A percentile compares a stretch with the other conserved stretches of the same genome.
phyloP scores from a whole-genome alignment of 2,113 vertebrate genomes.

The Oreochromis aureus region DNA sequence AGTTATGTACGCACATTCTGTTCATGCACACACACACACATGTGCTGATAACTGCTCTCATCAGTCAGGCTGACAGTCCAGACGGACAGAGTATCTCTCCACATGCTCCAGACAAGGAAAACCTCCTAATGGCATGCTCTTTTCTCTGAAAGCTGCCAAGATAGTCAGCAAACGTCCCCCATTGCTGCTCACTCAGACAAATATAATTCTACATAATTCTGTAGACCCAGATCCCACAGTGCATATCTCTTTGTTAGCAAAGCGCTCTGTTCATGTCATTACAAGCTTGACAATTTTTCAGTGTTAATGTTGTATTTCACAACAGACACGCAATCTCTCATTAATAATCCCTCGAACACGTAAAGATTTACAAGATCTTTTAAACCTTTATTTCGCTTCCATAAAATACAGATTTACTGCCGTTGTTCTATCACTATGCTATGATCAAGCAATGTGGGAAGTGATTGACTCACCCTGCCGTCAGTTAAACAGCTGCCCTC shows the following conservation, averaged over 20 bases:
- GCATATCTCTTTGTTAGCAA: constrained; percentile 18
- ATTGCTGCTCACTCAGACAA: constrained; percentile 42
- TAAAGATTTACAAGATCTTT: constrained; percentile 1
- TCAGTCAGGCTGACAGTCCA: constrained; percentile 54
- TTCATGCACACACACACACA: background rate
- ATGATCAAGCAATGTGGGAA: background rate
- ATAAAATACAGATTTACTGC: background rate
- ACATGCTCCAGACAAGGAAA: constrained; percentile 36
- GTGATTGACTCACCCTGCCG: background rate
- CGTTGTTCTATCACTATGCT: background rate
- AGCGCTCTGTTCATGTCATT: background rate
- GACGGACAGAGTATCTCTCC: constrained; percentile 52
- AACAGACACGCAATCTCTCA: background rate
- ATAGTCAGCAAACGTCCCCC: constrained; percentile 18
- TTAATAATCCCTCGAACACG: background rate
- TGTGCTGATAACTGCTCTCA: constrained; percentile 23
- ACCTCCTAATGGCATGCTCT: constrained; percentile 34
- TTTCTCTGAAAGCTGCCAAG: constrained; percentile 44
- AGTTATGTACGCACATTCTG: background rate
- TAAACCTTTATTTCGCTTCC: background rate
- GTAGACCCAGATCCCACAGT: constrained; percentile 31
- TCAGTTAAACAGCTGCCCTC: background rate
- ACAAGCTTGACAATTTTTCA: background rate
- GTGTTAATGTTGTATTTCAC: background rate
- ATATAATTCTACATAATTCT: constrained; percentile 31